Conservation (phyloP, 2,797 vertebrate species). For the Apogon hyalosoma region DNA sequence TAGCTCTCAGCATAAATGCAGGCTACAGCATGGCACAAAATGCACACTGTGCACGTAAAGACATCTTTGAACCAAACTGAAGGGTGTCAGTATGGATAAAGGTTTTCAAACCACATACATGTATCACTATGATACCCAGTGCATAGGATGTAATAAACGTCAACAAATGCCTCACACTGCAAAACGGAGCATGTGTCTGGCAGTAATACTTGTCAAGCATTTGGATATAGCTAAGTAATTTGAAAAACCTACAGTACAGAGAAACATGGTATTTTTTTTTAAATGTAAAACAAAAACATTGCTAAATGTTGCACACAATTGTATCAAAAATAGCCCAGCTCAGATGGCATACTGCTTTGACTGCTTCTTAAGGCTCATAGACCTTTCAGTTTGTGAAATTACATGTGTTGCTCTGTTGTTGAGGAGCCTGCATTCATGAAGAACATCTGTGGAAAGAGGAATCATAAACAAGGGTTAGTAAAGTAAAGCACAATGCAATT, state of each 20-base stretch:
- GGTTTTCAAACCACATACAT: slow-evolving; percentile 57
- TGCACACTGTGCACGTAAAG: slow-evolving; percentile 78
- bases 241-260: slow-evolving; percentile 69
- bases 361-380: slow-evolving; percentile 83
- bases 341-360: slow-evolving; percentile 86
- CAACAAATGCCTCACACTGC: slow-evolving; percentile 61
- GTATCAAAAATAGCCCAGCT: slow-evolving; percentile 52
- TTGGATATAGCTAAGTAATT: slow-evolving; percentile 66
- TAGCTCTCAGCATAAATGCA: slow-evolving; percentile 64
- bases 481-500: neutral
- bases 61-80: slow-evolving; percentile 73
- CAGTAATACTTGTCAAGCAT: slow-evolving; percentile 73
- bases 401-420: slow-evolving; percentile 87
- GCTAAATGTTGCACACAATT: slow-evolving; percentile 36
- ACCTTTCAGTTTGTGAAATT: slow-evolving; percentile 85
- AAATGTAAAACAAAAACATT: slow-evolving; percentile 50
- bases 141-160: slow-evolving; percentile 71
- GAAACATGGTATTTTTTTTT: slow-evolving; percentile 43
- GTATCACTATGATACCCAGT: slow-evolving; percentile 51
- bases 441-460: slow-evolving; percentile 78
- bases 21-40: slow-evolving; percentile 71
- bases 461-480: slow-evolving; percentile 3
- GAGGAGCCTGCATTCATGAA: slow-evolving; percentile 88
- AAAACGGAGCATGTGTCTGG: slow-evolving; percentile 61
- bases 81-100: slow-evolving; percentile 57